Percentiles rank a stretch among this genome's conserved stretches.
Evolutionary conservation across 2,888 invertebrate genomes (phyloP).

Genomic region (Apamea epomidion): DNA sequence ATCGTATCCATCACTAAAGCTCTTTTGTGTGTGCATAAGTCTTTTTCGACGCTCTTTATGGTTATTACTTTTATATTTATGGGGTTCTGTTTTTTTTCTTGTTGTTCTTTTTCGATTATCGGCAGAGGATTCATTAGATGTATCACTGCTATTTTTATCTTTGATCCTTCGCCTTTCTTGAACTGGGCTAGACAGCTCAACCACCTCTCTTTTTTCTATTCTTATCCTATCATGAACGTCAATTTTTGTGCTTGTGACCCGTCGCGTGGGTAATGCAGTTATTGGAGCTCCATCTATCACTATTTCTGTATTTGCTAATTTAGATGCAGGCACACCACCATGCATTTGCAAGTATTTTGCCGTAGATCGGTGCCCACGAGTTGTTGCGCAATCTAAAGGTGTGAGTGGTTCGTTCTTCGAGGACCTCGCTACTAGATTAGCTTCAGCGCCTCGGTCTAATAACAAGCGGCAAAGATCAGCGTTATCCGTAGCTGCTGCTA

Average conservation of each 20-base stretch:
- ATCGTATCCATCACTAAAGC: constrained; percentile 89
- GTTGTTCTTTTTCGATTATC: constrained; percentile 77
- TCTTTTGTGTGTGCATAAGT: constrained; percentile 82
- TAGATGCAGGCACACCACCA: constrained; percentile 95
- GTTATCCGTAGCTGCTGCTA: constrained; percentile 98
- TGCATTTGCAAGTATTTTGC: constrained; percentile 98
- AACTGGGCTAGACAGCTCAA: constrained; percentile 86
- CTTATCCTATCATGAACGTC: constrained; percentile 87
- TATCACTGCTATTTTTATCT: constrained; percentile 78
- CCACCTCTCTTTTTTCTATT: constrained; percentile 88
- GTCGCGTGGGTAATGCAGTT: constrained; percentile 84
- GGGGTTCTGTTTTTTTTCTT: constrained; percentile 73
- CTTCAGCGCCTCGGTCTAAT: constrained; percentile 95
- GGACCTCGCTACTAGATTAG: constrained; percentile 96
- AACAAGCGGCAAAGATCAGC: constrained; percentile 97
- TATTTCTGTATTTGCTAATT: constrained; percentile 90
- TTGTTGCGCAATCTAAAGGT: constrained; percentile 97
- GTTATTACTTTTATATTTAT: constrained; percentile 78
- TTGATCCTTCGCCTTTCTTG: constrained; percentile 77
- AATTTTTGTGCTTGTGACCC: constrained; percentile 89
- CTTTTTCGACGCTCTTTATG: constrained; percentile 82
- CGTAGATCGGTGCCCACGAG: constrained; percentile 96
- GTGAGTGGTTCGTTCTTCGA: constrained; percentile 96
- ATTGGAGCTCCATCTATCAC: constrained; percentile 86
- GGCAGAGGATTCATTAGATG: constrained; percentile 86